Conservation (phyloP, 2,888 invertebrate species). For the Agrochola circellaris region DNA sequence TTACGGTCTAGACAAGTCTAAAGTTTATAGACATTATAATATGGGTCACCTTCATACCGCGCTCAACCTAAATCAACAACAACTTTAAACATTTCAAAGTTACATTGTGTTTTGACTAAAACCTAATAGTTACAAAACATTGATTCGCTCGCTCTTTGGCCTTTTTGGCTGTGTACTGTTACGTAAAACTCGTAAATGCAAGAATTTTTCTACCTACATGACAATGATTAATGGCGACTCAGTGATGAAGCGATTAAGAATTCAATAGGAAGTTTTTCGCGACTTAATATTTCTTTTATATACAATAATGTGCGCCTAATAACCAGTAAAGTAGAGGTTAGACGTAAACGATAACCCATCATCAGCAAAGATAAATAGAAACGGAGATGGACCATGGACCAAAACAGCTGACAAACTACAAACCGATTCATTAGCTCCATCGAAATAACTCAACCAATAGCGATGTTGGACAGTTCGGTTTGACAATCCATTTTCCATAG, state of each 20-base stretch:
- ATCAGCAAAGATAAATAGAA: constrained; percentile 22
- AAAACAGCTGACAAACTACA: constrained; percentile 2
- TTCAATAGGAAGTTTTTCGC: constrained; percentile 54
- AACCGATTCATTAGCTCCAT: constrained; percentile 12
- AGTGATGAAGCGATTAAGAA: constrained; percentile 60
- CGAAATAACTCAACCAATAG: constrained; percentile 8
- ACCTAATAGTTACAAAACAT: constrained; percentile 51
- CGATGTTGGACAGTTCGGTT: constrained; percentile 28
- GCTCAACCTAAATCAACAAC: constrained; percentile 58
- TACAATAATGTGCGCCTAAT: constrained; percentile 37
- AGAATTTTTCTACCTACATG: constrained; percentile 55
- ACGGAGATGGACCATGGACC: constrained; percentile 2
- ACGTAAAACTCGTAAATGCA: constrained; percentile 55
- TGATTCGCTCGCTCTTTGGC: constrained; percentile 37
- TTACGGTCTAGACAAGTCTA: constrained; percentile 51
- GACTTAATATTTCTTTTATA: constrained; percentile 52
- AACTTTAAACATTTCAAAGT: constrained; percentile 53
- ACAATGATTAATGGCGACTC: constrained; percentile 55
- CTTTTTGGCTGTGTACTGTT: constrained; percentile 39
- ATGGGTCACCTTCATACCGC: constrained; percentile 59
- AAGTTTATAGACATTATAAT: constrained; percentile 54
- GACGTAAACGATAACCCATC: constrained; percentile 1
- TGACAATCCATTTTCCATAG: constrained; percentile 34
- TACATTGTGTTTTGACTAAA: constrained; percentile 50
- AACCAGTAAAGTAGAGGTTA: constrained; percentile 3